Base-by-base conservation (phyloP, 2,797 vertebrate genomes). In the Propithecus deckenii region DNA sequence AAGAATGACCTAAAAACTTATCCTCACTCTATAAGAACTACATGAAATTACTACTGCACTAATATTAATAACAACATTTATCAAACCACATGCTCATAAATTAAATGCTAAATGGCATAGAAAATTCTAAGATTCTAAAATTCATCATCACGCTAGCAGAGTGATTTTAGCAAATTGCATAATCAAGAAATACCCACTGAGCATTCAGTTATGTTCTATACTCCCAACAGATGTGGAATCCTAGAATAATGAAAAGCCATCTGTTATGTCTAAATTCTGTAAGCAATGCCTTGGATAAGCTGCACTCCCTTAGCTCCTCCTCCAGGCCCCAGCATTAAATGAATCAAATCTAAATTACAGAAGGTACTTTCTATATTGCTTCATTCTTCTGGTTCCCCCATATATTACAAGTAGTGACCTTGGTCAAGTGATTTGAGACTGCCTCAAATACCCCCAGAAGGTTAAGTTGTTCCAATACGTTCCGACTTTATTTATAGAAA, bases 131-230 rank as follows among this genome's bases (percentile, higher is more conserved):
- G 75, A 55, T 41, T 86, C 57, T 67, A 95, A 75, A 80, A 48
- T 43, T 86, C 57, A 41, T 79, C 74, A 87, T 81, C 41, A 72
- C 22, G 78, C 52, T 52, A 89, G 84, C 43, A 78, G 72, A 90
- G 38, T 83, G 71, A 93, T 69, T 88, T 91, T 15, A 74, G 86
- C 75, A 75, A 93, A 96, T 79, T 1, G 0, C 71, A 95, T 71
- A 89, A 93, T 86, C 72, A 95, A 88, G 93, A 96, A 97, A 92
- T 80, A 78, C 5, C 76, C 87, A 81, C 50, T 72, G 80, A 97
- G 46, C 41, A 78, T 88, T 71, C 71, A 80, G 30, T 85, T 38
- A 74, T 72, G 59, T 80, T 95, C 78, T 63, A 83, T 0, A 74
- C 46, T 84, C 57, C 75, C 46, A 75, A 92, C 22, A 96, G 59